Conservation (phyloP, 2,888 invertebrate genomes). For the Ischnus inquisitorius region DNA sequence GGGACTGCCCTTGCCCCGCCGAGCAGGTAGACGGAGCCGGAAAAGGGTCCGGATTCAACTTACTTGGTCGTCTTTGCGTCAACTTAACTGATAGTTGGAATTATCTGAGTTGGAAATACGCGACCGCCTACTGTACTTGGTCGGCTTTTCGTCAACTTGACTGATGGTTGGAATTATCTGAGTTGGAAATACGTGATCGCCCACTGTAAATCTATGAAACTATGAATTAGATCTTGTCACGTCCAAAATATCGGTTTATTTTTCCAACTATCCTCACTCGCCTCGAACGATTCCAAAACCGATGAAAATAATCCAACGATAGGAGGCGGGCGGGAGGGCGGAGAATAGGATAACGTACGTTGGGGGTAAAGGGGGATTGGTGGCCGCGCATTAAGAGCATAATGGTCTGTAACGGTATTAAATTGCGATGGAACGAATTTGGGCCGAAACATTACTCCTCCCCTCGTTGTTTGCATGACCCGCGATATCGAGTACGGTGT, state of each 20-base stretch:
- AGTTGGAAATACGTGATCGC: no score
- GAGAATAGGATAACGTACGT: constrained; percentile 19
- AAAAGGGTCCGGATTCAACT: no score
- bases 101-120: no score
- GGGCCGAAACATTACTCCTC: constrained; percentile 62
- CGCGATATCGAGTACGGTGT: constrained; percentile 5
- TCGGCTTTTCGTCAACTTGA: no score
- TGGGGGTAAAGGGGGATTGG: constrained; percentile 20
- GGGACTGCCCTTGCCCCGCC: no score
- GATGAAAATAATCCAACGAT: constrained; percentile 42
- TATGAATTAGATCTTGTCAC: not conserved
- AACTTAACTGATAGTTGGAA: no score
- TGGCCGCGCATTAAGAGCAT: constrained; percentile 65
- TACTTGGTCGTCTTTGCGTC: no score
- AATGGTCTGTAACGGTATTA: constrained; percentile 75
- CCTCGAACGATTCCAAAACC: not conserved
- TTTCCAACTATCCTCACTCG: not conserved
- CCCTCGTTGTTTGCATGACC: constrained; percentile 19
- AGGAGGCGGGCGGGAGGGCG: not conserved
- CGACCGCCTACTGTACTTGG: no score
- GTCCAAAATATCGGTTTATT: not conserved
- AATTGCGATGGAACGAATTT: constrained; percentile 75
- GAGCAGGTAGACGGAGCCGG: no score
- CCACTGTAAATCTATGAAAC: no score
- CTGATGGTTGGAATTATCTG: no score